Evolutionary conservation across 2,888 invertebrate genomes (phyloP), one percentile per base, ranked within the genome.

Genomic region (Plebejus argus): DNA sequence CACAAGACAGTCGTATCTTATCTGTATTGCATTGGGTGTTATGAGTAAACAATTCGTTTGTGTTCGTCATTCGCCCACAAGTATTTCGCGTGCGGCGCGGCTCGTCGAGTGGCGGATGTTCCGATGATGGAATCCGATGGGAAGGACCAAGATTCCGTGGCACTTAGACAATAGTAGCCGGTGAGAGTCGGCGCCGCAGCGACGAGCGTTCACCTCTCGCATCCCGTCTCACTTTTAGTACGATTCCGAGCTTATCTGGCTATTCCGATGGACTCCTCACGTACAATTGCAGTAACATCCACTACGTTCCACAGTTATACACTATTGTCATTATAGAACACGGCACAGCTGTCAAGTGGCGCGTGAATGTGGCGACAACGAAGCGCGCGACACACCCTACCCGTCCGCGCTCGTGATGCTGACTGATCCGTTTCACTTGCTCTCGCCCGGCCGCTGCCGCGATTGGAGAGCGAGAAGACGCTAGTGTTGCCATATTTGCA

Each of bases 111-210:
- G 85, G 85, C 91, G 92, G 91, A 92, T 92, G 89, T 89, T 87
- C 88, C 90, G 88, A 88, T 89, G 89, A 87, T 88, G 91, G 92
- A 91, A 91, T 92, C 89, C 90, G 90, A 90, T 92, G 92, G 89
- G 90, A 92, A 93, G 93, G 92, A 93, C 92, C 89, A 92, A 92
- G 93, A 93, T 92, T 91, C 92, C 91, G 91, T 89, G 89, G 91
- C 93, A 91, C 91, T 92, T 90, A 92, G 92, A 94, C 93, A 93
- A 93, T 93, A 92, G 90, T 89, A 82, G 89, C 89, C 90, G 91
- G 92, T 90, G 93, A 92, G 93, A 93, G 93, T 91, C 90, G 91
- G 91, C 93, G 92, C 91, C 92, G 91, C 89, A 87, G 89, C 88
- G 92, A 92, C 92, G 93, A 93, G 90, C 93, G 88, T 94, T 94